Evolutionary conservation across 2,797 vertebrate species (phyloP).

Genomic region (Garrulus glandarius): DNA sequence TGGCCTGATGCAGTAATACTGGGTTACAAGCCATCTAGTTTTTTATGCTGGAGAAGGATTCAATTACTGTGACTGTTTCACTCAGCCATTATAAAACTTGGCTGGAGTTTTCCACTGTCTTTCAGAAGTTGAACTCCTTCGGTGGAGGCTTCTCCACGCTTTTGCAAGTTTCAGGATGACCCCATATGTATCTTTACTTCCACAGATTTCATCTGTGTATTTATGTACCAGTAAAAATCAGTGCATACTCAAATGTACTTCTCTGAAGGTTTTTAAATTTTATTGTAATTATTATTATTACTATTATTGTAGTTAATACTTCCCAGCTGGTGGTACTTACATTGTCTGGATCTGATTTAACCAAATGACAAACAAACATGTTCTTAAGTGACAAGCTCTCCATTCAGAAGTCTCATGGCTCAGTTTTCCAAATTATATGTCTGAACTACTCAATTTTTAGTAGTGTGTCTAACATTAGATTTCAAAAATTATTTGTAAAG

Average conservation of each 20-base stretch:
- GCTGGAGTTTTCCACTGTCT: background rate
- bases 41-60: background rate
- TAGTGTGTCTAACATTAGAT: background rate
- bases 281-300: background rate
- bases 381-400: background rate
- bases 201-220: background rate
- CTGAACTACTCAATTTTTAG: background rate
- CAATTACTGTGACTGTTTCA: background rate
- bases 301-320: background rate
- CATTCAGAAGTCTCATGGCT: background rate
- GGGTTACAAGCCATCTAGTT: background rate
- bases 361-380: background rate
- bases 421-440: background rate
- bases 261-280: background rate
- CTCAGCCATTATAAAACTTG: background rate
- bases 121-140: background rate
- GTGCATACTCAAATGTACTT: background rate
- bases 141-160: background rate
- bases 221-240: background rate
- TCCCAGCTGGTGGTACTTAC: background rate
- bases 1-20: background rate
- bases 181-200: background rate
- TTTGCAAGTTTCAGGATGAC: background rate
- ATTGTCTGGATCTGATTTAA: background rate
- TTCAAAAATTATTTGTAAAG: background rate